A percentile compares a stretch with the other conserved stretches of the same genome.
Evolutionary conservation across 1,140 invertebrate species (phyloP).

Genomic region (Charaxes varanes): DNA sequence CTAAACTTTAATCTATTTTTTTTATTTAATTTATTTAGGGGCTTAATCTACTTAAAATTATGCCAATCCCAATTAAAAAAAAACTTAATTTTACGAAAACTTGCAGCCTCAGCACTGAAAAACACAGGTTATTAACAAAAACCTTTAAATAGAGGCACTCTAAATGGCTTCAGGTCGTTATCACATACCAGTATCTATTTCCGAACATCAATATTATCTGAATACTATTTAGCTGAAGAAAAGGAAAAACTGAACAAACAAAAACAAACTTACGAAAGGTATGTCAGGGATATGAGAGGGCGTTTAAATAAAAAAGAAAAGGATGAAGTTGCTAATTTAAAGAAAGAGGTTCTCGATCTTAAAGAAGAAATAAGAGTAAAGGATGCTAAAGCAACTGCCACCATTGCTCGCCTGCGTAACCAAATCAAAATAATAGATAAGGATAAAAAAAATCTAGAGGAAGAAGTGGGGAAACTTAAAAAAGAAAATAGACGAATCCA

Average conservation of each 20-base stretch:
- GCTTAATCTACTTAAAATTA: too few relatives aligned
- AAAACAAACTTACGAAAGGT: conserved; percentile 79
- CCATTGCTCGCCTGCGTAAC: conserved; percentile 83
- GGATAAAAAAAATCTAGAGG: conserved; percentile 82
- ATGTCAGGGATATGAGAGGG: conserved; percentile 80
- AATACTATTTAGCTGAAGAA: conserved; percentile 78
- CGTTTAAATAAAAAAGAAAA: conserved; percentile 79
- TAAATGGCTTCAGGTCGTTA: too few relatives aligned
- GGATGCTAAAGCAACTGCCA: conserved; percentile 84
- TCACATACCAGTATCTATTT: too few relatives aligned
- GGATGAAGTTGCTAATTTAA: conserved; percentile 80
- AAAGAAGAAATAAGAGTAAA: conserved; percentile 84
- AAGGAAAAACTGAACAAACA: conserved; percentile 80
- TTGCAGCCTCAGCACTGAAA: too few relatives aligned
- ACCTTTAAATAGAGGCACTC: too few relatives aligned
- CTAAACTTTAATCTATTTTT: too few relatives aligned
- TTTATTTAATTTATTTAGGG: too few relatives aligned
- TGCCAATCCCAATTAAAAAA: too few relatives aligned
- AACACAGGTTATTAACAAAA: too few relatives aligned
- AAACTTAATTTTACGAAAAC: too few relatives aligned
- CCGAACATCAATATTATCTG: too few relatives aligned
- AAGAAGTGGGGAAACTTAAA: conserved; percentile 83
- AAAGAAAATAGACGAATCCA: conserved; percentile 78
- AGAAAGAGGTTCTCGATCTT: conserved; percentile 79
- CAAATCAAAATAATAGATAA: conserved; percentile 85